A percentile compares a stretch with the other conserved stretches of the same genome.
Conservation (phyloP, 1,140 invertebrate species). For the Yoshiicerus persimilis region DNA sequence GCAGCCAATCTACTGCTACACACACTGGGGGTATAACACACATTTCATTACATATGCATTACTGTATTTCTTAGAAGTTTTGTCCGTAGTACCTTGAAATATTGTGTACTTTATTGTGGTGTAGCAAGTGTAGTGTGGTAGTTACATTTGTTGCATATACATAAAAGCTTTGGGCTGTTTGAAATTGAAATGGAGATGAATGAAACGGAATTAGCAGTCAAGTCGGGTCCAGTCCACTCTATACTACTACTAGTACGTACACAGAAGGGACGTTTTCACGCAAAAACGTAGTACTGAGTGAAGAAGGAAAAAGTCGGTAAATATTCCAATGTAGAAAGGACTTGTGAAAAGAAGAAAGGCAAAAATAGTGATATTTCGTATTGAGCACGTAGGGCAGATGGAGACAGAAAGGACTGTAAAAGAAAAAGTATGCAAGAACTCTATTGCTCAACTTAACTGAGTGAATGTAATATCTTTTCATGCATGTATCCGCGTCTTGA, state of each 20-base stretch:
- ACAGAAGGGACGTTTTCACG: neutral
- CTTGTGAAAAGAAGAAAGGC: no score
- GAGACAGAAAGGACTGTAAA: neutral
- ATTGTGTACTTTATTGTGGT: neutral
- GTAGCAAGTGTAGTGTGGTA: neutral
- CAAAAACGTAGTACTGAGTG: neutral
- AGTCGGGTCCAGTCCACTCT: neutral
- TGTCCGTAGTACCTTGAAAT: no score
- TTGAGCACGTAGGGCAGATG: neutral
- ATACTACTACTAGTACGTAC: neutral
- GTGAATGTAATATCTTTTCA: constrained; percentile 6
- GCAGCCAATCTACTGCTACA: neutral
- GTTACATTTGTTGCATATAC: neutral
- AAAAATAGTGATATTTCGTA: neutral
- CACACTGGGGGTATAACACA: neutral
- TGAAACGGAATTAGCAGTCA: neutral
- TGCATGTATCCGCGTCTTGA: neutral
- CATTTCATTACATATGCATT: neutral
- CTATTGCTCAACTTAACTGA: neutral
- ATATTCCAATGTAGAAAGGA: neutral
- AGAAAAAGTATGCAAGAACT: neutral
- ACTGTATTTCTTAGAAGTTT: neutral
- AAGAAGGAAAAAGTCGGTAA: neutral
- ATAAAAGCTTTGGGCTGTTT: neutral
- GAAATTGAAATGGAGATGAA: neutral